phyloP scores from a whole-genome alignment of 2,113 vertebrate species.

The Paracyprichromis sp. region DNA sequence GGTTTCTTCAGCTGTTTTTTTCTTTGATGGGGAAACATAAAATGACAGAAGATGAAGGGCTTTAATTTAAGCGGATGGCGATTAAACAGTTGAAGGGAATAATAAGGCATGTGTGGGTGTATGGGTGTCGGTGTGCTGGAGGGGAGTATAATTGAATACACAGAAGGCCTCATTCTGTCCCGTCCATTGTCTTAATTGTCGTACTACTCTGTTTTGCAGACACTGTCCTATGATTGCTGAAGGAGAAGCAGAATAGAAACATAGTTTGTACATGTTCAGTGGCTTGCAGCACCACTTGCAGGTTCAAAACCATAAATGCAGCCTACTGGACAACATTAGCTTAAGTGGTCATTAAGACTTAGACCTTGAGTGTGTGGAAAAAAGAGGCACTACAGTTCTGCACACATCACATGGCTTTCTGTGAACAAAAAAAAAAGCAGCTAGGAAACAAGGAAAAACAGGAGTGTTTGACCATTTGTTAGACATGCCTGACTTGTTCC shows the following conservation, averaged over 20 bases:
- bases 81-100: neutral
- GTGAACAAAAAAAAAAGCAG: neutral
- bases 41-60: neutral
- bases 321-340: neutral
- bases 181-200: neutral
- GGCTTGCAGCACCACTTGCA: slow-evolving; percentile 7
- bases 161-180: slow-evolving; percentile 9
- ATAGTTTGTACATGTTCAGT: neutral
- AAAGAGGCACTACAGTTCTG: neutral
- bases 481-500: neutral
- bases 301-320: slow-evolving; percentile 2
- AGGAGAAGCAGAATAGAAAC: neutral
- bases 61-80: neutral
- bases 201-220: neutral
- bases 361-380: neutral
- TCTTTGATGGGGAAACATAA: neutral
- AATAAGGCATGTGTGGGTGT: neutral
- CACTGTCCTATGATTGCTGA: neutral
- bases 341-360: neutral
- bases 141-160: neutral
- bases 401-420: neutral
- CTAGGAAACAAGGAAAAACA: neutral
- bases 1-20: neutral
- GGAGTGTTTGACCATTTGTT: neutral
- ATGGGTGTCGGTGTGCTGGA: neutral